Evolutionary conservation across 1,140 invertebrate species (phyloP), one percentile per base, ranked within the genome.

Genomic region (Drosophila auraria): DNA sequence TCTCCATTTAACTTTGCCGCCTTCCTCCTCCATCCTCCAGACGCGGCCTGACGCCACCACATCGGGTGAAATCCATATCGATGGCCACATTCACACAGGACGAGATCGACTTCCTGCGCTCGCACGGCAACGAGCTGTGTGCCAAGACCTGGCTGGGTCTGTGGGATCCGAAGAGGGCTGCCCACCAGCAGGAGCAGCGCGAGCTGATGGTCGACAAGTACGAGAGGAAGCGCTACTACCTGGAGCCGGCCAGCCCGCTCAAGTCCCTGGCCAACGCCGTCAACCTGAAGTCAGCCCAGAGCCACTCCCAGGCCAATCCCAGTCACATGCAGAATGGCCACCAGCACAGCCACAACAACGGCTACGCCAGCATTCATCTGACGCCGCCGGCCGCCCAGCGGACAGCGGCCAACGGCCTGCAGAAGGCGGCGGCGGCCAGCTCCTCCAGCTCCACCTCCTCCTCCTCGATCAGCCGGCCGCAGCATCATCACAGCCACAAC

Each of bases 71-170:
- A 94, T 99, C 98, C 40, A 99, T 99, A 84, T 99, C 98, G 8
- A 99, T 99, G 98, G 97, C 98, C 47, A 99, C 97, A 86, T 99
- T 99, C 93, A 98, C 97, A 70, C 95, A 96, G 78, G 98, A 99
- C 79, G 99, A 99, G 94, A 96, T 99, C 92, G 97, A 98, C 93
- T 96, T 97, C 90, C 95, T 99, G 74, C 97, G 96, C 94, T 95
- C 95, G 64, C 96, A 96, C 94, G 98, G 98, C 75, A 99, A 99
- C 94, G 98, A 99, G 94, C 96, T 97, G 87, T 99, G 98, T 93
- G 95, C 96, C 83, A 96, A 96, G 93, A 96, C 98, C 70, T 99
- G 98, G 97, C 94, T 99, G 69, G 98, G 97, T 5, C 93, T 98
- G 44, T 96, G 97, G 94, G 96, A 97, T 94, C 97, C 98, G 92